These are phyloP conservation scores for Misgurnus mizolepis DNA, from an alignment of 2,113 vertebrate genomes.

Conservation along the genomic window DNA sequence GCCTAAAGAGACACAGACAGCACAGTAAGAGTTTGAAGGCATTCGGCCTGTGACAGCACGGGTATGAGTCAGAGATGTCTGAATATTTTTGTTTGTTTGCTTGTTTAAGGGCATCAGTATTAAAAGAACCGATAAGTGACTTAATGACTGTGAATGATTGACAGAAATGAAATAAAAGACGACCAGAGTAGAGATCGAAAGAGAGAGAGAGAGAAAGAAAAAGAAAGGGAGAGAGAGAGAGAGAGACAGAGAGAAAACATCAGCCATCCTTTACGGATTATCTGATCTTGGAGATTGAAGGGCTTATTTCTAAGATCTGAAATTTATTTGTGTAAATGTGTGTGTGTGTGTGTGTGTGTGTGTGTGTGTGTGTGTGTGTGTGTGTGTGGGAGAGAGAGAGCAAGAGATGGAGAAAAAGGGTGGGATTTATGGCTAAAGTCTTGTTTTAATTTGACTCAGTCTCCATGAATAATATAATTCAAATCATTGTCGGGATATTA, in stretches of 20 bases:
- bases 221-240: background rate
- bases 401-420: background rate
- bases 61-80: background rate
- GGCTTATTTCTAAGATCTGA: slow-evolving; percentile 22
- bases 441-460: slow-evolving; percentile 32
- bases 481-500: slow-evolving; percentile 28
- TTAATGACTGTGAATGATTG: slow-evolving; percentile 58
- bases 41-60: background rate
- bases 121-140: slow-evolving; percentile 12
- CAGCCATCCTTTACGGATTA: slow-evolving; percentile 37
- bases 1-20: slow-evolving; percentile 58
- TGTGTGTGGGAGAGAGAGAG: background rate
- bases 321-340: slow-evolving; percentile 13
- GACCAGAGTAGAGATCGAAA: background rate
- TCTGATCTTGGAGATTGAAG: slow-evolving; percentile 36
- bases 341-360: slow-evolving; percentile 33
- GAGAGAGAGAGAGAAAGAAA: slow-evolving; percentile 2
- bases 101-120: slow-evolving; percentile 25
- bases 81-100: slow-evolving; percentile 19
- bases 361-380: slow-evolving; percentile 31
- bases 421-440: slow-evolving; percentile 39
- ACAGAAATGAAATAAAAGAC: slow-evolving; percentile 48
- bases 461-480: slow-evolving; percentile 45
- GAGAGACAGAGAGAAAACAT: background rate
- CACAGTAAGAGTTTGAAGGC: slow-evolving; percentile 57